Percentiles rank a stretch among this genome's conserved stretches.
Conservation (phyloP, 2,888 invertebrate species). For the Microctonus hyperodae region DNA sequence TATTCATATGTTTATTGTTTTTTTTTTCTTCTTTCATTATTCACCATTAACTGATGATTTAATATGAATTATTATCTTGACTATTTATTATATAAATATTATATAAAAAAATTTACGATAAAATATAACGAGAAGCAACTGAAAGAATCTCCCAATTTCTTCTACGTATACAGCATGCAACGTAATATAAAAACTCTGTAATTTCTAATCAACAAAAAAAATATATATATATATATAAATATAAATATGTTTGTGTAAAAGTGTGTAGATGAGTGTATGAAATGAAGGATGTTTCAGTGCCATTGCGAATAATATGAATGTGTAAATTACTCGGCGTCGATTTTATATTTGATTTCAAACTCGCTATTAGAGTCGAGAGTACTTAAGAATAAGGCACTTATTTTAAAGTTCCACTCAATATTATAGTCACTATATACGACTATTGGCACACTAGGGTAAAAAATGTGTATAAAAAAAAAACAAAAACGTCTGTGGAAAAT, state of each 20-base stretch:
- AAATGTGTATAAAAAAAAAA: not conserved
- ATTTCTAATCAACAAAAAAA: conserved; percentile 37
- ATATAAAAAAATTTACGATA: conserved; percentile 29
- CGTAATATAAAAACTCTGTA: conserved; percentile 43
- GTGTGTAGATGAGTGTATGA: not conserved
- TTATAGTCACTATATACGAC: not conserved
- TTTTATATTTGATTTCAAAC: not conserved
- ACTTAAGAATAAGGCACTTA: not conserved
- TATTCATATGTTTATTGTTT: conserved; percentile 4
- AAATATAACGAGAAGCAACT: conserved; percentile 22
- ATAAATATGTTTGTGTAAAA: not conserved
- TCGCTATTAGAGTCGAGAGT: not conserved
- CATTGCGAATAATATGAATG: not conserved
- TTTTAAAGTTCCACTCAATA: not conserved
- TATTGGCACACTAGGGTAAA: conserved; percentile 12
- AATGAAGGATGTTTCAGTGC: not conserved
- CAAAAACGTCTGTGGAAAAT: not conserved
- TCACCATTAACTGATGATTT: conserved; percentile 13
- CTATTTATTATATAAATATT: conserved; percentile 37
- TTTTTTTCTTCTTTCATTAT: conserved; percentile 6
- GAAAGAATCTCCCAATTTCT: conserved; percentile 13
- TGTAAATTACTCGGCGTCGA: not conserved
- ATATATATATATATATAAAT: conserved; percentile 14
- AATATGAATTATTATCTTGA: conserved; percentile 7
- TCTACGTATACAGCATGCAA: conserved; percentile 38